Conservation (phyloP, 2,113 vertebrate genomes). For the Harpagus bidentatus region DNA sequence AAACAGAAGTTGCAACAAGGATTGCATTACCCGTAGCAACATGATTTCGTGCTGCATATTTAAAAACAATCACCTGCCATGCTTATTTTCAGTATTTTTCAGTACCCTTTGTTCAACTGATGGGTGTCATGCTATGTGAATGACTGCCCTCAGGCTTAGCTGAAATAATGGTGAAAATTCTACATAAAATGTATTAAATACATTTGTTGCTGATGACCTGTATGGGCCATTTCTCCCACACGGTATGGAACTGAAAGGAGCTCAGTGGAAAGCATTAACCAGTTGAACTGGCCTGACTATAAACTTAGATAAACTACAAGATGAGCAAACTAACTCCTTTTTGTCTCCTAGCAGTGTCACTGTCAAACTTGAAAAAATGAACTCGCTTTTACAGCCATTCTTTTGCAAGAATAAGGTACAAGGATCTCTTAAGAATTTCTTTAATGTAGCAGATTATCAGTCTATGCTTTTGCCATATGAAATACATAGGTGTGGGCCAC, state of each 20-base stretch:
- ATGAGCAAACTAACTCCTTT: not conserved
- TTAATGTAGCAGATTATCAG: not conserved
- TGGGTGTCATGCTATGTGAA: not conserved
- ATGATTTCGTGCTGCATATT: not conserved
- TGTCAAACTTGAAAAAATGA: not conserved
- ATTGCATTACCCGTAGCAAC: not conserved
- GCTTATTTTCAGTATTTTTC: not conserved
- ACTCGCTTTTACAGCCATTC: not conserved
- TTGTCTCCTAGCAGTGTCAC: not conserved
- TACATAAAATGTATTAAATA: not conserved
- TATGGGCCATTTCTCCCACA: not conserved
- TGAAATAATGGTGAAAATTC: not conserved
- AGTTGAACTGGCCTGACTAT: not conserved
- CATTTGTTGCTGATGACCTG: not conserved
- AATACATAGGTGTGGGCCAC: not conserved
- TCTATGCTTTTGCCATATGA: not conserved
- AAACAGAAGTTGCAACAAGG: not conserved
- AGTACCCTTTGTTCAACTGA: not conserved
- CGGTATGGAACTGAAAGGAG: not conserved
- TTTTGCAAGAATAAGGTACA: not conserved
- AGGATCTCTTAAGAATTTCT: not conserved
- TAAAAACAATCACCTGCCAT: not conserved
- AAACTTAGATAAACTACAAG: not conserved
- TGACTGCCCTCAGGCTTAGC: not conserved
- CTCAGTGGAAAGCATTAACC: not conserved